phyloP scores from a whole-genome alignment of 1,140 invertebrate species.

The Trichonephila clavata region DNA sequence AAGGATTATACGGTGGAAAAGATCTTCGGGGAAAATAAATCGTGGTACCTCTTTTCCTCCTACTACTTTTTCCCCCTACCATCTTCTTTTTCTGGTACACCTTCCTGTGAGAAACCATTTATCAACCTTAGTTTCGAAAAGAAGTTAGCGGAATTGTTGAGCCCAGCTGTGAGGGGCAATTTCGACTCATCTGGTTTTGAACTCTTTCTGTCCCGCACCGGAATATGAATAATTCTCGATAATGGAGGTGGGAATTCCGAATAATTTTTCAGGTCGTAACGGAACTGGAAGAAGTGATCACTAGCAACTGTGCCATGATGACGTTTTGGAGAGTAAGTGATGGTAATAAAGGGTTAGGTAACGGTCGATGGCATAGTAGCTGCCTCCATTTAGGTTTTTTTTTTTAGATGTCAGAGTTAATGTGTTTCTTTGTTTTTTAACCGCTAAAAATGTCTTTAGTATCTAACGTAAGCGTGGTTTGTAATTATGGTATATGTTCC shows the following conservation, averaged over 20 bases:
- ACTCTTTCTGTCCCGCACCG: neutral
- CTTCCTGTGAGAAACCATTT: slow-evolving; percentile 32
- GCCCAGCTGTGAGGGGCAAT: slow-evolving; percentile 51
- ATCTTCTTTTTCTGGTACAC: neutral
- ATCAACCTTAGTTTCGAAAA: slow-evolving; percentile 32
- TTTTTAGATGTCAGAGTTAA: too few relatives aligned
- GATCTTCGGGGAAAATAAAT: slow-evolving; percentile 1
- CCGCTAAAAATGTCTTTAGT: too few relatives aligned
- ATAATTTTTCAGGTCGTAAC: too few relatives aligned
- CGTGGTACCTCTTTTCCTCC: slow-evolving; percentile 17
- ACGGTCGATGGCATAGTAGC: too few relatives aligned
- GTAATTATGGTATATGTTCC: too few relatives aligned
- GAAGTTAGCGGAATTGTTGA: slow-evolving; percentile 31
- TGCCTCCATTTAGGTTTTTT: too few relatives aligned
- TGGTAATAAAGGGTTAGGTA: too few relatives aligned
- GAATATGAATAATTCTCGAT: slow-evolving; percentile 18
- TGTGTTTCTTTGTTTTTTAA: too few relatives aligned
- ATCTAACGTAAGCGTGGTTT: too few relatives aligned
- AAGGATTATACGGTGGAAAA: slow-evolving; percentile 38
- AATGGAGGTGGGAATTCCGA: neutral
- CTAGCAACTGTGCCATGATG: too few relatives aligned
- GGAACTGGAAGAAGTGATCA: too few relatives aligned
- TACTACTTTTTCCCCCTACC: neutral
- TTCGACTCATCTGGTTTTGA: slow-evolving; percentile 40
- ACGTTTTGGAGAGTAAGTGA: too few relatives aligned